Evolutionary conservation across 1,140 invertebrate species (phyloP), one percentile per base, ranked within the genome.

Genomic region (Drosophila funebris): DNA sequence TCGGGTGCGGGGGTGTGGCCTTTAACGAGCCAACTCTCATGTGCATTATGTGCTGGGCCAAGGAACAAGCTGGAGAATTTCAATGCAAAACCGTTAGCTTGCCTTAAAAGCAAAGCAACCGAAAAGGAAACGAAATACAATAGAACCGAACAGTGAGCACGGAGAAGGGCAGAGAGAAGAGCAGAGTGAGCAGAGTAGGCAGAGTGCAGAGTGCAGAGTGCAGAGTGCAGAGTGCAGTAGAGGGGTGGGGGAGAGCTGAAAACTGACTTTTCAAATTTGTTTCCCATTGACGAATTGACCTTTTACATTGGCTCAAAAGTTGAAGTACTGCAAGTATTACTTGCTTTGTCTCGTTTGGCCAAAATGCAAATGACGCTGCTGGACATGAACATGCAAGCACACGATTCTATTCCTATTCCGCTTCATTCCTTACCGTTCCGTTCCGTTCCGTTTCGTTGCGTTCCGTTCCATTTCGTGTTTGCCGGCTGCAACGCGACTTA

Each of bases 211-310:
- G 22, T 22, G 3, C 1, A 24, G 14, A 66, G 9, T 9, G 14
- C 8, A 18, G 22, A 52, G 6, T n/a, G n/a, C 8, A 16, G 3
- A 16, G 18, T 24, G 13, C n/a, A 37, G 8, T 16, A 41, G 22
- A 41, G 22, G 14, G 41, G 13, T n/a, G n/a, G n/a, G 6, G 5
- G 14, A 22, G 8, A 46, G n/a, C n/a, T n/a, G 22, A 27, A 24
- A 24, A 41, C 22, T 16, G n/a, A 41, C 22, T 58, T 31, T 43
- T 64, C 64, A 54, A 54, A 56, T 48, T 62, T 20, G n/a, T 39
- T 69, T 56, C 63, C 71, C 76, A 85, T 80, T 85, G 81, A 85
- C 81, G 81, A 81, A 85, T 80, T 85, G 81, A 85, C 73, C 76
- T 63, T 80, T 71, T 57, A 39, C 61, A 75, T 74, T 66, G 50